Percentiles rank a stretch among this genome's conserved stretches.
Evolutionary conservation across 2,113 vertebrate genomes (phyloP).

Genomic region (Artemisiospiza belli): DNA sequence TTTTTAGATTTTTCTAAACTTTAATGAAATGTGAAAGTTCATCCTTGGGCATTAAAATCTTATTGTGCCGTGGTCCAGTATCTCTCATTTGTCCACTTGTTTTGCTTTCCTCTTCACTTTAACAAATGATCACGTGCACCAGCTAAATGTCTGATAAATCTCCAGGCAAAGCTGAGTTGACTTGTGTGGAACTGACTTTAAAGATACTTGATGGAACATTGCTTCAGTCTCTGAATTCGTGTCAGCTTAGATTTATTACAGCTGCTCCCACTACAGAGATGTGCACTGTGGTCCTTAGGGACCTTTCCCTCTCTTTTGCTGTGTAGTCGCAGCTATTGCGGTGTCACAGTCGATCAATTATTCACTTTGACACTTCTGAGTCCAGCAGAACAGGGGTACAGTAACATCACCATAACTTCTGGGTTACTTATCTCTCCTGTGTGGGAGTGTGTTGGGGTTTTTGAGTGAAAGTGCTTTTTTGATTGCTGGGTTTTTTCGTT

Average conservation of each 20-base stretch:
- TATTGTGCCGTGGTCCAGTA: neutral
- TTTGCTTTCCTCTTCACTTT: conserved; percentile 36
- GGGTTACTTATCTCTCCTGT: neutral
- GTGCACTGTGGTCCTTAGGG: conserved; percentile 66
- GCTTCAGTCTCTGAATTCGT: conserved; percentile 75
- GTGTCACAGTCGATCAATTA: conserved; percentile 67
- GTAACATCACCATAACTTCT: neutral
- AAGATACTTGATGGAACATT: conserved; percentile 79
- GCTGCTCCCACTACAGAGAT: conserved; percentile 57
- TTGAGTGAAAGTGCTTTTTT: neutral
- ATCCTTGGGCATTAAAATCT: conserved; percentile 33
- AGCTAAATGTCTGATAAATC: conserved; percentile 84
- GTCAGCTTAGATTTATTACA: conserved; percentile 82
- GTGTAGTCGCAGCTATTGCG: conserved; percentile 47
- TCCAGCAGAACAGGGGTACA: conserved; percentile 1
- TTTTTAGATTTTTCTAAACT: neutral
- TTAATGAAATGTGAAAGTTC: conserved; percentile 35
- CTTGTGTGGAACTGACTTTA: conserved; percentile 82
- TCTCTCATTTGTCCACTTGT: conserved; percentile 19
- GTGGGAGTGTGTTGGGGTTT: neutral
- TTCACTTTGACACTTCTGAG: conserved; percentile 41
- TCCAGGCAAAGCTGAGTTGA: conserved; percentile 69
- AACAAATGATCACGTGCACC: conserved; percentile 71
- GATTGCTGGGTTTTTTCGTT: neutral
- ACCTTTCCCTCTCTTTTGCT: conserved; percentile 57